These are phyloP conservation scores for Stigmatopora argus DNA, from an alignment of 2,113 vertebrate species.

Conservation along the genomic window DNA sequence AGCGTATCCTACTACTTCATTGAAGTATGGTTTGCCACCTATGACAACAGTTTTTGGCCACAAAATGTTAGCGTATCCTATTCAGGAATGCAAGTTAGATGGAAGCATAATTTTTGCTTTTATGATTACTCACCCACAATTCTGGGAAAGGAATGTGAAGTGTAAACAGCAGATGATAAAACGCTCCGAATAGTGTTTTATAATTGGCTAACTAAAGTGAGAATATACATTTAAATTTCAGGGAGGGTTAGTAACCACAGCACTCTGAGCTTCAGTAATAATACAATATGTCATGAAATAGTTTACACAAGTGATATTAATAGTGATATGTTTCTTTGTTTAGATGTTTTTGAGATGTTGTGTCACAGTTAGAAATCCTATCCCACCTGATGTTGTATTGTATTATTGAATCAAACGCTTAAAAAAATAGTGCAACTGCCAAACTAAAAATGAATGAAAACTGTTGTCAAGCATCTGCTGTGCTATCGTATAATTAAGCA, in stretches of 20 bases:
- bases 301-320: conserved; percentile 2
- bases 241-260: not conserved
- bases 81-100: not conserved
- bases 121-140: not conserved
- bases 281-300: not conserved
- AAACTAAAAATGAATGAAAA: conserved; percentile 8
- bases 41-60: not conserved
- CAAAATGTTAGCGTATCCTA: not conserved
- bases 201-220: not conserved
- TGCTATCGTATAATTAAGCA: not conserved
- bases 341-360: conserved; percentile 6
- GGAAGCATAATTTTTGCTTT: not conserved
- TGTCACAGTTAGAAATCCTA: not conserved
- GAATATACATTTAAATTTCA: not conserved
- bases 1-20: no score
- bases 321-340: not conserved
- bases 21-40: not conserved
- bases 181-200: not conserved
- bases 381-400: not conserved
- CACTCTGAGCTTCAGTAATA: not conserved
- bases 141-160: not conserved
- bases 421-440: not conserved
- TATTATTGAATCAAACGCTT: not conserved
- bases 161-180: not conserved
- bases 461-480: not conserved